phyloP scores from a whole-genome alignment of 2,888 invertebrate species.

The Tetragonula carbonaria region DNA sequence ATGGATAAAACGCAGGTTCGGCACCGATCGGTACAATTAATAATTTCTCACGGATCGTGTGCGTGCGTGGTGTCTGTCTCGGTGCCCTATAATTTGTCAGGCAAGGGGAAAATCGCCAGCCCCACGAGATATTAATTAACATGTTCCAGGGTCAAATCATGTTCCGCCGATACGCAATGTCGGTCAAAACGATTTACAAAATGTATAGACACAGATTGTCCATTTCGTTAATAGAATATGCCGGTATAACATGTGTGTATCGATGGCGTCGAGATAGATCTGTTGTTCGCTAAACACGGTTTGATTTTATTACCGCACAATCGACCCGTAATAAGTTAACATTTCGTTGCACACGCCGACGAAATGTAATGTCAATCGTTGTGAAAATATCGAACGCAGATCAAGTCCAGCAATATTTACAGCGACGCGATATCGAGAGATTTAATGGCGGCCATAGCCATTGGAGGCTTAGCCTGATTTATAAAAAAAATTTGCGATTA shows the following conservation, averaged over 20 bases:
- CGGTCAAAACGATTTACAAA: neutral
- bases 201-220: neutral
- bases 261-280: neutral
- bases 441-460: conserved; percentile 31
- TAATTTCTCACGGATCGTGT: conserved; percentile 33
- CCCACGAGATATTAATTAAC: conserved; percentile 22
- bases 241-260: neutral
- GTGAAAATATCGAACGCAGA: neutral
- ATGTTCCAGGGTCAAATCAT: neutral
- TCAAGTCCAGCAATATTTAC: conserved; percentile 38
- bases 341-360: neutral
- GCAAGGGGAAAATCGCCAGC: neutral
- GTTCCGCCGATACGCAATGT: neutral
- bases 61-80: neutral
- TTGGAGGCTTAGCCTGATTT: conserved; percentile 32
- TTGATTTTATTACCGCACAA: conserved; percentile 25
- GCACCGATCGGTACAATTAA: conserved; percentile 40
- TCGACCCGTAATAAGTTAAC: conserved; percentile 17
- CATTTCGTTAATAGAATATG: conserved; percentile 4
- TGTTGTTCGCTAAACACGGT: neutral
- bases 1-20: conserved; percentile 6
- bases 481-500: conserved; percentile 34
- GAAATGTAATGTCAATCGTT: neutral
- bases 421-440: neutral
- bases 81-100: conserved; percentile 11